A percentile compares a stretch with the other conserved stretches of the same genome.
Conservation (phyloP, 2,113 vertebrate species). For the Rhea pennata region DNA sequence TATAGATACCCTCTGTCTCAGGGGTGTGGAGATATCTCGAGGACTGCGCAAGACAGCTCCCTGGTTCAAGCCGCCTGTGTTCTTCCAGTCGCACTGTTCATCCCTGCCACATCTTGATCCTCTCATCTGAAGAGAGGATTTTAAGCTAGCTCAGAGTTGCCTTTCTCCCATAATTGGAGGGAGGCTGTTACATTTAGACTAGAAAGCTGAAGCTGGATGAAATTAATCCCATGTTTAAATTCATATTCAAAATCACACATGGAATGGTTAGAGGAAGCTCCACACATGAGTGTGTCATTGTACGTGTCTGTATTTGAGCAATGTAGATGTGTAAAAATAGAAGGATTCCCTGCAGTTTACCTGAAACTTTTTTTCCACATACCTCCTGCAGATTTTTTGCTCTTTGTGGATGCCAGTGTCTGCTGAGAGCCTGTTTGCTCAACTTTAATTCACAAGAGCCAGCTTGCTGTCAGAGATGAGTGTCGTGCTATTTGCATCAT, state of each 20-base stretch:
- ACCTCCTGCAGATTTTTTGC: not conserved
- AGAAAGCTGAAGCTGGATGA: not conserved
- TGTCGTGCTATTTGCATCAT: not conserved
- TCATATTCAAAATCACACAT: accelerated
- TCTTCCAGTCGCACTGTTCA: not conserved
- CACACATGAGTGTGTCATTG: not conserved
- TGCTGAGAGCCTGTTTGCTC: not conserved
- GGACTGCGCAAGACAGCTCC: accelerated
- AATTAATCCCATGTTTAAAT: not conserved
- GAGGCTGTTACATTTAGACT: accelerated
- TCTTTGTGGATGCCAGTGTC: not conserved
- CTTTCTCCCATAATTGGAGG: accelerated
- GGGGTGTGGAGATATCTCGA: not conserved
- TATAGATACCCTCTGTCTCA: accelerated
- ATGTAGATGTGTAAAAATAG: accelerated
- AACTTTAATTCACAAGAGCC: not conserved
- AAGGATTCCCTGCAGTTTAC: not conserved
- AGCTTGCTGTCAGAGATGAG: not conserved
- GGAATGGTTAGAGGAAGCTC: not conserved
- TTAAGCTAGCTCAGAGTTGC: accelerated
- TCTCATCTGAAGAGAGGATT: not conserved
- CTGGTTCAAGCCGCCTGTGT: not conserved
- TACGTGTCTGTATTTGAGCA: not conserved
- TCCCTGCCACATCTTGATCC: not conserved
- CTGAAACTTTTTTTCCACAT: not conserved